These are phyloP conservation scores for Bufo bufo DNA, from an alignment of 2,113 vertebrate species.

Conservation along the genomic window DNA sequence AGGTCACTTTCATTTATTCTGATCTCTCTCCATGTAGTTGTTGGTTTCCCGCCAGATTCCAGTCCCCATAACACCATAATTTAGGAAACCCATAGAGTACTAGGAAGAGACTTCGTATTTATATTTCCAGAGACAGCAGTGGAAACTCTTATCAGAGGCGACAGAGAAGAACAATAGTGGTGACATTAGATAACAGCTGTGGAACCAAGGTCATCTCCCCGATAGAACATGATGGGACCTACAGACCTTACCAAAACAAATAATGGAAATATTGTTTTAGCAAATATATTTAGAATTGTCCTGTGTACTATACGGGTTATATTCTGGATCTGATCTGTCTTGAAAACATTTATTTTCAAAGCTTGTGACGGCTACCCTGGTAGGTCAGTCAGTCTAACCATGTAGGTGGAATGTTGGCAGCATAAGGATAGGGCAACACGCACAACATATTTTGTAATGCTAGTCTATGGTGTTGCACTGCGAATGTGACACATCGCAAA, in stretches of 20 bases:
- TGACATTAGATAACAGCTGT: not conserved
- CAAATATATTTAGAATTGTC: not conserved
- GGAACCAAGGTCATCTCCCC: not conserved
- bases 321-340: too few relatives aligned
- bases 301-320: too few relatives aligned
- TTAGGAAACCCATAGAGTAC: not conserved
- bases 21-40: not conserved
- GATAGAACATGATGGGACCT: not conserved
- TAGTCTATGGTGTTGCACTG: too few relatives aligned
- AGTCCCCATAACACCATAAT: not conserved
- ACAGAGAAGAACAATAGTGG: not conserved
- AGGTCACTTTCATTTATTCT: not conserved
- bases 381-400: too few relatives aligned
- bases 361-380: too few relatives aligned
- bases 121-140: slow-evolving; percentile 4
- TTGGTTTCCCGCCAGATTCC: not conserved
- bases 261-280: not conserved
- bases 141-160: not conserved
- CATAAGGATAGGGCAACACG: too few relatives aligned
- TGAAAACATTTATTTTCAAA: too few relatives aligned
- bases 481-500: too few relatives aligned
- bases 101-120: not conserved
- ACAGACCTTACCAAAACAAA: not conserved
- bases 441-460: too few relatives aligned
- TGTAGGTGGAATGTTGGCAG: too few relatives aligned